Evolutionary conservation across 2,888 invertebrate species (phyloP), one percentile per base, ranked within the genome.

Genomic region (Pristionchus exspectatus): DNA sequence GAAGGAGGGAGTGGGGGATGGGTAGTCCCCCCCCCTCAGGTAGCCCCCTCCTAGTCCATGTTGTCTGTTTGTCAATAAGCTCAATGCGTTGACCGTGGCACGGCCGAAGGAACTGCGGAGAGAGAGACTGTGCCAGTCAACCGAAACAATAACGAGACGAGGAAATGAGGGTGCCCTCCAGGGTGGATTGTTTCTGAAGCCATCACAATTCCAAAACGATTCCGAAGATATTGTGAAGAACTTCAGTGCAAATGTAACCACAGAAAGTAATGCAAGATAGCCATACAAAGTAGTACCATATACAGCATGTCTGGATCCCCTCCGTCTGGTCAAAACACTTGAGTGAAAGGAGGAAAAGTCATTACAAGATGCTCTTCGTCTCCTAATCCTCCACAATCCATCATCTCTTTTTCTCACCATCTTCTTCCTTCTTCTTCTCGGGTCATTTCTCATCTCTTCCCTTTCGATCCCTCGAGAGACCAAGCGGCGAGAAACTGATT

Each of bases 331-430:
- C 87, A 87, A 44, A 69, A 59, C 50, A 44, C 44, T 69, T 87
- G n/a, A 87, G 4, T 12, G 0, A 54, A 9, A 27, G 24, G n/a
- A n/a, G 30, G 85, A 85, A 63, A 63, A 85, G 85, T 27, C 63
- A 85, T 87, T 69, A 69, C 44, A 24, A 33, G 50, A 24, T 30
- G 44, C 87, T 69, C 50, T 50, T 33, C 59, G 38, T 81, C 69
- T 88, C 88, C 63, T 59, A 54, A 33, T 89, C 89, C 81, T 44
- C 38, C 89, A 27, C 84, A 74, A 72, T 74, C 72, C 88, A 72
- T 74, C 56, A 88, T 74, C 88, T 50, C 33, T 69, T 54, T 69
- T 59, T 87, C 87, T 87, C 87, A 44, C 86, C 27, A 27, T 86
- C 27, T 33, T 85, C 24, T 24, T 86, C 69, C n/a, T 44, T n/a